These are phyloP conservation scores for Caenorhabditis sinica DNA, from an alignment of 2,888 invertebrate species.

Conservation along the genomic window DNA sequence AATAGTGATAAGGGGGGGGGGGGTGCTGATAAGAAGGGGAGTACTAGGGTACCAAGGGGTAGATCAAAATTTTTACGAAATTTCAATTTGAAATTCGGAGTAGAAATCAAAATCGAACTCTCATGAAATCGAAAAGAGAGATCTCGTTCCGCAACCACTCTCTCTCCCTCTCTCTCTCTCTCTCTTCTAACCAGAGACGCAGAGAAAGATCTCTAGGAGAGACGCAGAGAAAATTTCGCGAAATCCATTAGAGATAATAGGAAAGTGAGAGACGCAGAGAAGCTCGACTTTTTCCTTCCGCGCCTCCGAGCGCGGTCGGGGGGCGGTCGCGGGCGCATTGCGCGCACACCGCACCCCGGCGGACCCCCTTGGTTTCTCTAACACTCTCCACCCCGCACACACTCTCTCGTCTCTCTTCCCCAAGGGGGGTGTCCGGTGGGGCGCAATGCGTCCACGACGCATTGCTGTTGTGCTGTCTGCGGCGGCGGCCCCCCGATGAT, in stretches of 20 bases:
- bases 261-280: constrained; percentile 18
- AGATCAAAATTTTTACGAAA: too few species aligned
- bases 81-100: too few species aligned
- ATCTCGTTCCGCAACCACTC: too few species aligned
- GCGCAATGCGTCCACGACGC: constrained; percentile 43
- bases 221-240: constrained; percentile 12
- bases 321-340: constrained; percentile 41
- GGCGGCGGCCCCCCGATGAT: constrained; percentile 16
- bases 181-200: background rate
- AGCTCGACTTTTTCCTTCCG: background rate
- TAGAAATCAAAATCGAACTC: too few species aligned
- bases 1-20: too few species aligned
- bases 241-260: background rate
- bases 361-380: background rate
- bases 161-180: background rate
- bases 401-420: background rate
- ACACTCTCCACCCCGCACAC: background rate
- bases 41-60: too few species aligned
- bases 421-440: too few species aligned
- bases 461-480: constrained; percentile 35
- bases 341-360: constrained; percentile 29
- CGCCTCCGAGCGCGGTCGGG: constrained; percentile 8
- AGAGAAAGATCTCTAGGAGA: background rate
- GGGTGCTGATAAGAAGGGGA: too few species aligned
- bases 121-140: too few species aligned